Evolutionary conservation across 2,113 vertebrate species (phyloP).

Genomic region (Takifugu flavidus): DNA sequence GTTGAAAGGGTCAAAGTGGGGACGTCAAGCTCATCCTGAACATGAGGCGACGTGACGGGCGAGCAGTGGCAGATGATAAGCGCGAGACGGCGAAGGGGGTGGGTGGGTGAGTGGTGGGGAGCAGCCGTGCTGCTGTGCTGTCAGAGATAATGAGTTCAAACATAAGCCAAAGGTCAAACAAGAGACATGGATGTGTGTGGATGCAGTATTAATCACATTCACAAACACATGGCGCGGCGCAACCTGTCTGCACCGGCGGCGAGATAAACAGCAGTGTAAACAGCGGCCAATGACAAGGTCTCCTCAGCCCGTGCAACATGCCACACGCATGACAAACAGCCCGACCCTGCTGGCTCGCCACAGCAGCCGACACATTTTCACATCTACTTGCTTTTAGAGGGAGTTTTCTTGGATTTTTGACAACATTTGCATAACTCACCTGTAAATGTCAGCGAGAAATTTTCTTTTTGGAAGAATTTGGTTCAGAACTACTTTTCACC

Average conservation of each 20-base stretch:
- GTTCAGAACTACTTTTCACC: too few relatives aligned
- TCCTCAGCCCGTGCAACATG: too few relatives aligned
- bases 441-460: too few relatives aligned
- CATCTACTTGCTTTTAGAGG: too few relatives aligned
- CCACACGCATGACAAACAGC: too few relatives aligned
- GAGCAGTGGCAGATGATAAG: constrained; percentile 59
- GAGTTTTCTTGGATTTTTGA: too few relatives aligned
- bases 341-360: too few relatives aligned
- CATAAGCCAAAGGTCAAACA: constrained; percentile 50
- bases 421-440: too few relatives aligned
- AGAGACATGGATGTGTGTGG: constrained; percentile 34
- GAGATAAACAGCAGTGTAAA: too few relatives aligned
- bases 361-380: too few relatives aligned
- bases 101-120: constrained; percentile 13
- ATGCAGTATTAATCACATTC: constrained; percentile 30
- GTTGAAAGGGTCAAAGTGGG: constrained; percentile 38
- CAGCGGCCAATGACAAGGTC: too few relatives aligned
- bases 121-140: constrained; percentile 27
- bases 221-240: background rate
- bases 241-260: background rate
- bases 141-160: constrained; percentile 65
- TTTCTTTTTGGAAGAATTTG: too few relatives aligned
- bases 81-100: background rate
- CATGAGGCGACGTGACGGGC: constrained; percentile 45
- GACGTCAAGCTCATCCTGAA: constrained; percentile 21